Evolutionary conservation across 2,113 vertebrate genomes (phyloP), one percentile per base, ranked within the genome.

Genomic region (Sialia sialis): DNA sequence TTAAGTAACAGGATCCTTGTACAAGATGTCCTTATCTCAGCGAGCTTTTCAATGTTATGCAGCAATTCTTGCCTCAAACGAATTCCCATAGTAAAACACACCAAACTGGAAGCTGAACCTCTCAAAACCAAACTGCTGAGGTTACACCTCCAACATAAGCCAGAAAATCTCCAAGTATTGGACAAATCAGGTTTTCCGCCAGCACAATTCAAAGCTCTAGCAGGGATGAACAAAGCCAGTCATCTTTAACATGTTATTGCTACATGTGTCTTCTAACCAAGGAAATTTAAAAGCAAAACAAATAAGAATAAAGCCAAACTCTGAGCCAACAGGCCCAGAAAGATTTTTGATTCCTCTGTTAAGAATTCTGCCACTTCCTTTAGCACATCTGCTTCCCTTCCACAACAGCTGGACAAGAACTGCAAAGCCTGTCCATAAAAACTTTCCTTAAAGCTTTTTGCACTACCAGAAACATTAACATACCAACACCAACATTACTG

Each of bases 11-110:
- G 68, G 64, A 93, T 75, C 84, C 76, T 95, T 48, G 96, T 79
- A 97, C 91, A 95, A 88, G 84, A 94, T 38, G 95, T 76, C 80
- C 91, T 93, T 94, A 95, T 91, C 90, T 90, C 68, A 58, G 39
- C 1, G 15, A 94, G 75, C 67, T 95, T 95, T 75, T 81, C 44
- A 84, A 36, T 54, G 82, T 56, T 77, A 84, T 39, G 84, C 76
- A 90, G 90, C 8, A 10, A 80, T 54, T 93, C 26, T 23, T 51
- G 20, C 41, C 51, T 83, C n/a, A 83, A 34, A 63, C 7, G 21
- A 87, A 93, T 78, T 90, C 82, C 79, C 67, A 58, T 6, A 80
- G 70, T 58, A 93, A 91, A 93, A 80, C 14, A 79, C 55, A 87
- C 44, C 73, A 83, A 93, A 86, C n/a, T 74, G 58, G 19, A 88